Percentiles rank a stretch among this genome's conserved stretches.
phyloP scores from a whole-genome alignment of 2,113 vertebrate species.

The Tupaia tana region DNA sequence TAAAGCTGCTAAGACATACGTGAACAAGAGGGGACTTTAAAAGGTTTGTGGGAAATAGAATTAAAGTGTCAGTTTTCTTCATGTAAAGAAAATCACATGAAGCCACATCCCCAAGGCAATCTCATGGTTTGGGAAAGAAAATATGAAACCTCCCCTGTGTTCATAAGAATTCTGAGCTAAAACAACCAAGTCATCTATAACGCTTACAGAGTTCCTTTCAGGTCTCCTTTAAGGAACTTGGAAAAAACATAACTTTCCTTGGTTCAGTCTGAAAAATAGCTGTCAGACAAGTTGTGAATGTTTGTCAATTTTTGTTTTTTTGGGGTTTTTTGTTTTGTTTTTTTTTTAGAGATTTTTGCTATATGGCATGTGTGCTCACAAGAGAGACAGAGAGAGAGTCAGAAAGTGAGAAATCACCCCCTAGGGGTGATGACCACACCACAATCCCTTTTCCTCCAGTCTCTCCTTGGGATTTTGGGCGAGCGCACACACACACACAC shows the following conservation, averaged over 20 bases:
- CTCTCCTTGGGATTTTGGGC: no score
- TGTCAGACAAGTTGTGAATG: background rate
- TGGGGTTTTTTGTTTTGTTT: no score
- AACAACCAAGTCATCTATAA: slow-evolving; percentile 27
- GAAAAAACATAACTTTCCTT: slow-evolving; percentile 32
- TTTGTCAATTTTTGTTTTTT: background rate
- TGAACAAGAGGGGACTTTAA: background rate
- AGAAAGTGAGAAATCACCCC: no score
- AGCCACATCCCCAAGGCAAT: background rate
- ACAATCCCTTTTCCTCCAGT: no score
- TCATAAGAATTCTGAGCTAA: slow-evolving; percentile 49
- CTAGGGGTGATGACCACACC: no score
- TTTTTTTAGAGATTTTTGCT: no score
- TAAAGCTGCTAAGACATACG: background rate
- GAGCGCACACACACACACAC: no score
- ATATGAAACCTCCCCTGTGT: background rate
- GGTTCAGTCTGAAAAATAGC: slow-evolving; percentile 20
- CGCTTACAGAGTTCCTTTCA: slow-evolving; percentile 6
- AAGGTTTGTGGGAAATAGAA: no score
- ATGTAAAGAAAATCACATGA: background rate
- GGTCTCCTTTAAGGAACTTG: background rate
- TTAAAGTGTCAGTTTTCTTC: background rate
- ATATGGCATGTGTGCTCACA: no score
- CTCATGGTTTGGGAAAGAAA: background rate
- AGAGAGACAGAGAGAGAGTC: no score